These are phyloP conservation scores for Typhlichthys eigenmanni DNA, from an alignment of 2,797 vertebrate genomes.

Conservation along the genomic window DNA sequence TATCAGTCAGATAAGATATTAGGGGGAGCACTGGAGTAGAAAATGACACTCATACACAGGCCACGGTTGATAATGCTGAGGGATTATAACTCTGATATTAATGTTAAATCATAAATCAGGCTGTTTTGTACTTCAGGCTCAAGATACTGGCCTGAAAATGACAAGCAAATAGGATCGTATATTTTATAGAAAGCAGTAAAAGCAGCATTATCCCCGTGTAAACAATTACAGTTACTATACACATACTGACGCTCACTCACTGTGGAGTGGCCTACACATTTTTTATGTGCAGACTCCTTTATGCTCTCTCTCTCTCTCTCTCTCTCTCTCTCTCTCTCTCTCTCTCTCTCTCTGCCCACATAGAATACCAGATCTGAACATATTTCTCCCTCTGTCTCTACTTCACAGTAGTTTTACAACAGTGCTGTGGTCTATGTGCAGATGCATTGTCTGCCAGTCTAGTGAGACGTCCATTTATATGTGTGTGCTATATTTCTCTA, in stretches of 20 bases:
- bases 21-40: constrained; percentile 19
- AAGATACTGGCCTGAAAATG: constrained; percentile 43
- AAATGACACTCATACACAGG: constrained; percentile 17
- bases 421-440: no score
- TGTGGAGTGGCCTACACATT: no score
- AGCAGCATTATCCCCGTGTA: neutral
- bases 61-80: no score
- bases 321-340: neutral
- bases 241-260: no score
- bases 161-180: constrained; percentile 24
- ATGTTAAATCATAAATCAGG: no score
- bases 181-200: neutral
- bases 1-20: constrained; percentile 37
- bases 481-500: no score
- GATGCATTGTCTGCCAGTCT: no score
- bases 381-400: no score
- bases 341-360: neutral
- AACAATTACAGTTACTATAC: neutral
- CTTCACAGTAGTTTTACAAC: no score
- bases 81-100: no score
- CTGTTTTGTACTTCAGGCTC: constrained; percentile 1
- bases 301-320: neutral
- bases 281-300: neutral
- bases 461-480: no score
- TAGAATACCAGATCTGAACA: no score